Percentiles rank a stretch among this genome's conserved stretches.
Conservation (phyloP, 2,113 vertebrate genomes). For the Erpornis zantholeuca region DNA sequence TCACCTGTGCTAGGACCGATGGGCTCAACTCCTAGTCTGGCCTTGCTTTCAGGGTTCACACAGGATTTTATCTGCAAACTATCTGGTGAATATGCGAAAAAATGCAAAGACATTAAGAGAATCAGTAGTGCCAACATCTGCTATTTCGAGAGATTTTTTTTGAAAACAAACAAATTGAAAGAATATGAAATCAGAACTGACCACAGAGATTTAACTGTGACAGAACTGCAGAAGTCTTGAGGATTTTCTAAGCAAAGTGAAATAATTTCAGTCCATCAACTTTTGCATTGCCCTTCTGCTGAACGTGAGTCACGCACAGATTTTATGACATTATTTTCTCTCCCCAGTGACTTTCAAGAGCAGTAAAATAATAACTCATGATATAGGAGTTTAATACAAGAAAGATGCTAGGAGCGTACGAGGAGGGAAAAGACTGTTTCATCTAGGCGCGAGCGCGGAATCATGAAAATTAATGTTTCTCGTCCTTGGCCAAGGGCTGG, state of each 20-base stretch:
- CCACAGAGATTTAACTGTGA: background rate
- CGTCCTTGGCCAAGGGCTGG: rapidly evolving
- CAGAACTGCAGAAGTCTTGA: background rate
- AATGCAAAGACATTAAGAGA: background rate
- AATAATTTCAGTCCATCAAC: background rate
- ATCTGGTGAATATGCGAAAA: background rate
- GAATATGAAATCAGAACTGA: background rate
- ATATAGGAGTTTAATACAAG: background rate
- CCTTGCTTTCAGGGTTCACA: background rate
- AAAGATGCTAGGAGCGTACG: background rate
- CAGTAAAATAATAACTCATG: background rate
- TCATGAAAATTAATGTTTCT: rapidly evolving
- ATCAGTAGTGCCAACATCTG: background rate
- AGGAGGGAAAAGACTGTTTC: background rate
- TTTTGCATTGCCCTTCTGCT: background rate
- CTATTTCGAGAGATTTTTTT: background rate
- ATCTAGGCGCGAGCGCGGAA: background rate
- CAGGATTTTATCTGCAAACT: background rate
- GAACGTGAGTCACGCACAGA: background rate
- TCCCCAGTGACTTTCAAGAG: background rate
- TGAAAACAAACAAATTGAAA: background rate
- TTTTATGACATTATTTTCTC: background rate
- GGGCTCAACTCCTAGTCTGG: background rate
- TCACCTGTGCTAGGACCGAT: background rate
- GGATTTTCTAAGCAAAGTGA: background rate